Conservation (phyloP, 2,797 vertebrate species). For the Huso huso region DNA sequence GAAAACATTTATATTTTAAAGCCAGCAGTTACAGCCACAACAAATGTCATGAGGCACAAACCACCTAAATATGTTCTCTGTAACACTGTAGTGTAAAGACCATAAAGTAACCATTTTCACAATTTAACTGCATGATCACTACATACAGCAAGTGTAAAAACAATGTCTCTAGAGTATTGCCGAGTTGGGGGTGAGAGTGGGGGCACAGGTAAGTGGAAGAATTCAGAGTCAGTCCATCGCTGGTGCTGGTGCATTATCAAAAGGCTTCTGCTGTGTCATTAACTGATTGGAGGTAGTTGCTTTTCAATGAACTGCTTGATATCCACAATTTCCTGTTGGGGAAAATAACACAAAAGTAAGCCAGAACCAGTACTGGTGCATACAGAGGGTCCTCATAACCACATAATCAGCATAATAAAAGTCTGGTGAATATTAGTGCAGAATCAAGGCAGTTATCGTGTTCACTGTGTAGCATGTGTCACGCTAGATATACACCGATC, state of each 20-base stretch:
- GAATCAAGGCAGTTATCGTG: no score
- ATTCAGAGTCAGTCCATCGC: constrained; percentile 30
- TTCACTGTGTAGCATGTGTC: no score
- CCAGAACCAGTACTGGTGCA: background rate
- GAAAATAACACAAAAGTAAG: constrained; percentile 6
- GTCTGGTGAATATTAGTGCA: no score
- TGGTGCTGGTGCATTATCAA: constrained; percentile 52
- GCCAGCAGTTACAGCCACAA: constrained; percentile 37
- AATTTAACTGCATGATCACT: constrained; percentile 14
- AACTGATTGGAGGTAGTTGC: constrained; percentile 78
- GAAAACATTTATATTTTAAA: constrained; percentile 16
- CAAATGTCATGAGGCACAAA: constrained; percentile 37
- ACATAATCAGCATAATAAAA: no score
- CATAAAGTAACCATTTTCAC: constrained; percentile 13
- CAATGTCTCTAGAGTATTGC: constrained; percentile 36
- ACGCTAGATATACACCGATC: no score
- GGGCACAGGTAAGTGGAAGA: constrained; percentile 21
- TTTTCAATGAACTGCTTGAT: constrained; percentile 90
- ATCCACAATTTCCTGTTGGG: constrained; percentile 89
- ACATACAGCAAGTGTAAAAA: constrained; percentile 27
- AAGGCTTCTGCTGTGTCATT: constrained; percentile 45
- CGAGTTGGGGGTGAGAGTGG: constrained; percentile 16
- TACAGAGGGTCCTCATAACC: background rate
- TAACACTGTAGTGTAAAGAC: constrained; percentile 32
- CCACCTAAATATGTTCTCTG: constrained; percentile 32